Base-by-base conservation (phyloP, 2,888 invertebrate species). In the Parascotia fuliginaria region DNA sequence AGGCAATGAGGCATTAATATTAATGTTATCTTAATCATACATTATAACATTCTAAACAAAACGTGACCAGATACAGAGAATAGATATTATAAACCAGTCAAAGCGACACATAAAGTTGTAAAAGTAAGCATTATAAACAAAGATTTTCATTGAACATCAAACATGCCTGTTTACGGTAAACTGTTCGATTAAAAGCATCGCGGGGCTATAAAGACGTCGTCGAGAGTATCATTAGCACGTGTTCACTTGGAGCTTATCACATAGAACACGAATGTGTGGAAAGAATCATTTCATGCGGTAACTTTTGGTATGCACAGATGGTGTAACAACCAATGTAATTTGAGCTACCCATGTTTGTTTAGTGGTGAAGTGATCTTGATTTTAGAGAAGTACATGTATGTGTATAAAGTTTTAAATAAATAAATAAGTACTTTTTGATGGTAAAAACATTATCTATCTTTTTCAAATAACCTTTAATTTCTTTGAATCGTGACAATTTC, bases 141-240 rank as follows among this genome's bases (percentile, higher is more conserved):
- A 9, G 12, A 22, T 11, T 31, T 19, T 31, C 9, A 31, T 19
- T 12, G 16, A 31, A 31, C 40, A 31, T 19, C 12, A 13, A 39
- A 39, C 39, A 28, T 14, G 43, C 15, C 34, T 31, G 24, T 52
- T 27, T 40, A 11, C 11, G 24, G 36, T 42, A 33, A 63, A 50
- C 36, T 12, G 22, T 22, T 6, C 14, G 14, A 28, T 28, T 28
- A 15, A 15, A 15, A 28, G 9, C 39, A 39, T 39, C 14, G 27
- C 11, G 39, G 45, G 32, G 42, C 15, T 48, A 55, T 58, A 55
- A 63, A 62, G 63, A 45, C 40, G 27, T 55, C 63, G 36, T 27
- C 59, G 9, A 22, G 32, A 15, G 42, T 56, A 62, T 54, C 42
- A 62, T 54, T 62, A 50, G 44, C 47, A 5, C 38, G 39, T 16